Evolutionary conservation across 2,113 vertebrate species (phyloP).

Genomic region (Chaetodon trifascialis): DNA sequence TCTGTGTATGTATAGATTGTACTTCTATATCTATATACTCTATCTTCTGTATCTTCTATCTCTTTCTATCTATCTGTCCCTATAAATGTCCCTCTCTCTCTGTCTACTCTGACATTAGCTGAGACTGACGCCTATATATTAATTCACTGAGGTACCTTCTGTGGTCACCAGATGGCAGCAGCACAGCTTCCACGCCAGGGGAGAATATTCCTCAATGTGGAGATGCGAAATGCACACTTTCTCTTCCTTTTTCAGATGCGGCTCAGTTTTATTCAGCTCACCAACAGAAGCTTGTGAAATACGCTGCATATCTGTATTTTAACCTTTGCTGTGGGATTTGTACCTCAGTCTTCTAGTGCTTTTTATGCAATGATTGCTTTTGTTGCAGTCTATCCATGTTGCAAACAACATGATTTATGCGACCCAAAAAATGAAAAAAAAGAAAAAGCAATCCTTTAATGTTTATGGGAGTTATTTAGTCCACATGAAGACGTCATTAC

Average conservation of each 20-base stretch:
- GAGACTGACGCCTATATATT: not conserved
- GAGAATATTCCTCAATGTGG: constrained; percentile 28
- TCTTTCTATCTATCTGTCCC: not conserved
- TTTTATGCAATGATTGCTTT: not conserved
- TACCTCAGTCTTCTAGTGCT: not conserved
- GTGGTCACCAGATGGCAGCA: constrained; percentile 72
- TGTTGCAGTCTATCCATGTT: not conserved
- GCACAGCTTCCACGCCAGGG: constrained; percentile 13
- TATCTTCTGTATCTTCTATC: not conserved
- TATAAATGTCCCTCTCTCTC: not conserved
- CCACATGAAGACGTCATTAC: not conserved
- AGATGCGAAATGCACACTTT: constrained; percentile 15
- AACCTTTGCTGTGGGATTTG: not conserved
- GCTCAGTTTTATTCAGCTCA: not conserved
- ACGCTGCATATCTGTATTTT: not conserved
- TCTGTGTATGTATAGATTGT: not conserved
- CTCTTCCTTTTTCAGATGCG: not conserved
- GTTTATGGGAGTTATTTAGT: not conserved
- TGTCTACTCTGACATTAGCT: not conserved
- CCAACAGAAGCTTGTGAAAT: not conserved
- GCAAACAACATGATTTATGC: not conserved
- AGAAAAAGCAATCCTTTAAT: too few relatives aligned
- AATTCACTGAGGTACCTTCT: constrained; percentile 36
- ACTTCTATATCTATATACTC: not conserved
- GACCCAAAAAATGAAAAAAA: too few relatives aligned